Evolutionary conservation across 2,888 invertebrate genomes (phyloP).

Genomic region (Netelia melanura): DNA sequence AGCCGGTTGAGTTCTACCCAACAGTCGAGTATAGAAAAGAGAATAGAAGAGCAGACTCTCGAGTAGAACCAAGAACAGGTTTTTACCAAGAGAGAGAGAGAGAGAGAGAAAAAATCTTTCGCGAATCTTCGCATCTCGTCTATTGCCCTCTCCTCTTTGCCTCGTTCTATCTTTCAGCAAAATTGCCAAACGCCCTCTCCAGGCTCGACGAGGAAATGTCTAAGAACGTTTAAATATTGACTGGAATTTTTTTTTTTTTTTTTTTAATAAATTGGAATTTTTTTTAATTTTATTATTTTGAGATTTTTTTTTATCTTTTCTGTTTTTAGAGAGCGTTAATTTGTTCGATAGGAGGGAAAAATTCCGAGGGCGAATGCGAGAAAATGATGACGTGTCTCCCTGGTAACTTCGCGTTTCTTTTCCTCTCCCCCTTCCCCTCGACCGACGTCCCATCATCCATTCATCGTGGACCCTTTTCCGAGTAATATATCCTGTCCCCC

Average conservation of each 20-base stretch:
- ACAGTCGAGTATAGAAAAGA: not conserved
- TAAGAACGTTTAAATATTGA: no score
- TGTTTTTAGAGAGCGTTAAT: not conserved
- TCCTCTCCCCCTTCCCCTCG: conserved; percentile 5
- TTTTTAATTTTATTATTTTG: not conserved
- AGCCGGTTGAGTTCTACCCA: conserved; percentile 3
- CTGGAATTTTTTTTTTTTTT: not conserved
- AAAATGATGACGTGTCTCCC: conserved; percentile 45
- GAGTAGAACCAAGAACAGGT: conserved; percentile 67
- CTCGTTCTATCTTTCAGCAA: conserved; percentile 18
- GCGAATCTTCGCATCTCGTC: conserved; percentile 54
- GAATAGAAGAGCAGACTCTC: conserved; percentile 39
- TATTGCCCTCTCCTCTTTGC: conserved; percentile 1
- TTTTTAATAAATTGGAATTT: not conserved
- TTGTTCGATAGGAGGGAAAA: conserved; percentile 25
- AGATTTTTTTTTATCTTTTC: conserved; percentile 3
- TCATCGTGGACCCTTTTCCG: conserved; percentile 55
- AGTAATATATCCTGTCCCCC: conserved; percentile 40
- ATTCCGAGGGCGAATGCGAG: conserved; percentile 26
- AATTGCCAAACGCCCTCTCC: not conserved
- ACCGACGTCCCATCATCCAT: conserved; percentile 41
- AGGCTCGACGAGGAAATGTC: not conserved
- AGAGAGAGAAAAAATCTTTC: conserved; percentile 50
- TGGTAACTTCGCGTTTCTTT: conserved; percentile 55
- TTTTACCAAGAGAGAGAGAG: conserved; percentile 76